phyloP scores from a whole-genome alignment of 1,140 invertebrate species.

The Reticulitermes speratus region DNA sequence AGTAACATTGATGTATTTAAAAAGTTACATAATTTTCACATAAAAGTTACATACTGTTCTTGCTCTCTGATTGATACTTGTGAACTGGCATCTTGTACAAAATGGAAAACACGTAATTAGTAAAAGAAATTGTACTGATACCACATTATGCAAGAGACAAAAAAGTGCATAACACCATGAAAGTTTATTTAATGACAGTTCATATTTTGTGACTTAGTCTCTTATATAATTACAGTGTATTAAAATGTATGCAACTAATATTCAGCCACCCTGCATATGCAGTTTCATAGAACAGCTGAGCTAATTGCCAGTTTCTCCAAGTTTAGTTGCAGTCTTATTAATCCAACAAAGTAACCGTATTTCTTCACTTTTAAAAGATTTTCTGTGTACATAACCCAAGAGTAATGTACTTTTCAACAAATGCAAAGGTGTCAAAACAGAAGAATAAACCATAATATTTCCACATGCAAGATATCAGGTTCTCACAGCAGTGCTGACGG shows the following conservation, averaged over 20 bases:
- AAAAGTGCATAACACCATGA: not conserved
- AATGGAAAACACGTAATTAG: not conserved
- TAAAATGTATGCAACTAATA: not conserved
- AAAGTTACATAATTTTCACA: not conserved
- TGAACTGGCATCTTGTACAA: not conserved
- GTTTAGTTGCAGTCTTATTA: not conserved
- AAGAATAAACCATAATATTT: no score
- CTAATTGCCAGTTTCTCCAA: constrained; percentile 13
- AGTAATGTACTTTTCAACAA: no score
- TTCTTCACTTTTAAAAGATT: no score
- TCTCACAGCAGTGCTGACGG: no score
- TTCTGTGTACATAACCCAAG: no score
- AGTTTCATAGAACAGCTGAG: not conserved
- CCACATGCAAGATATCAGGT: no score
- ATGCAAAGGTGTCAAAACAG: no score
- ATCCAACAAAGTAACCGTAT: no score
- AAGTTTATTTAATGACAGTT: not conserved
- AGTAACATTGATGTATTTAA: not conserved
- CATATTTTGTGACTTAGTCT: not conserved
- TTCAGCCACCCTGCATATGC: not conserved
- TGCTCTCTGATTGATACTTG: not conserved
- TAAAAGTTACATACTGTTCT: not conserved
- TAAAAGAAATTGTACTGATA: not conserved
- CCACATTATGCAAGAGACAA: not conserved
- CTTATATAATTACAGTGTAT: not conserved